phyloP scores from a whole-genome alignment of 2,888 invertebrate genomes.

The Caenorhabditis sp. region DNA sequence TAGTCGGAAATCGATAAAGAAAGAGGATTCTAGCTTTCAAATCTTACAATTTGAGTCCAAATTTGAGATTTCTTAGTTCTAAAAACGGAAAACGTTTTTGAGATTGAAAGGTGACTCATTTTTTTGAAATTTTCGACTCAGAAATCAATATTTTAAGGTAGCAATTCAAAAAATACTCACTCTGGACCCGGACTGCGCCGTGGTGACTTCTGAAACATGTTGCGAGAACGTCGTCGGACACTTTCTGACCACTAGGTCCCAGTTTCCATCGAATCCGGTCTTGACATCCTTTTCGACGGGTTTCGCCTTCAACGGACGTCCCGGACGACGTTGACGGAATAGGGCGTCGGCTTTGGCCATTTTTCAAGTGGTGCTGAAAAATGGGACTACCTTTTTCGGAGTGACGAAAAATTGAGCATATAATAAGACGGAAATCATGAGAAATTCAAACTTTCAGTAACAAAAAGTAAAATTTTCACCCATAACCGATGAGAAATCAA shows the following conservation, averaged over 20 bases:
- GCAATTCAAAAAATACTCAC: conserved; percentile 12
- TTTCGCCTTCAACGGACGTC: conserved; percentile 44
- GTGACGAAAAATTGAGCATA: not conserved
- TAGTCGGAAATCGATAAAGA: too few relatives aligned
- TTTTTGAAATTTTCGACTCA: too few relatives aligned
- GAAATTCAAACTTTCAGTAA: too few relatives aligned
- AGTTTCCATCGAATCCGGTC: conserved; percentile 56
- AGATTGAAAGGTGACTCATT: too few relatives aligned
- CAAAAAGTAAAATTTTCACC: not conserved
- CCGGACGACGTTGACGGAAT: conserved; percentile 54
- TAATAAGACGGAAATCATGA: too few relatives aligned
- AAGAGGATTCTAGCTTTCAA: too few relatives aligned
- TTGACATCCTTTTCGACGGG: conserved; percentile 36
- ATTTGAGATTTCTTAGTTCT: too few relatives aligned
- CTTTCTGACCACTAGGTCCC: conserved; percentile 50
- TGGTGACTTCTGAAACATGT: conserved; percentile 54
- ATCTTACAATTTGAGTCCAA: too few relatives aligned
- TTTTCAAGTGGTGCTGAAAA: conserved; percentile 5
- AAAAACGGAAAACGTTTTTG: too few relatives aligned
- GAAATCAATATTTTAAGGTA: conserved; percentile 3
- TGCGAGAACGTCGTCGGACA: conserved; percentile 49
- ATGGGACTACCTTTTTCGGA: not conserved
- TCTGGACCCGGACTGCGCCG: conserved; percentile 29
- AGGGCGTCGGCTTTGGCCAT: conserved; percentile 59
- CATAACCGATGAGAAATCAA: not conserved